phyloP scores from a whole-genome alignment of 1,140 invertebrate species.

The Neotoxoptera formosana region DNA sequence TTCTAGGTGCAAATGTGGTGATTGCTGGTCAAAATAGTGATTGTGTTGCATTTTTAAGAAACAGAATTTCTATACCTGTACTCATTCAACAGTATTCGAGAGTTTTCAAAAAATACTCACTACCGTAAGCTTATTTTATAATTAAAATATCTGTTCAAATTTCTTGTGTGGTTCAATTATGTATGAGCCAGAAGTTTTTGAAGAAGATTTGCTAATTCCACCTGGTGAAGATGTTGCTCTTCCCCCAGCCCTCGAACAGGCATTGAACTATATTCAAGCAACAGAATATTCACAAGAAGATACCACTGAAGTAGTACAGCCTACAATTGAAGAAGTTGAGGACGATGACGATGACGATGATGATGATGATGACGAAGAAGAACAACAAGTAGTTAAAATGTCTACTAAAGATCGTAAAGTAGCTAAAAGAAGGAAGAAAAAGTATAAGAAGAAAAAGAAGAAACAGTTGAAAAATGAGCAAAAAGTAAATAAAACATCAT shows the following conservation, averaged over 20 bases:
- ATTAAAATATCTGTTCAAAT: slow-evolving; percentile 40
- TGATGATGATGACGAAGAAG: slow-evolving; percentile 16
- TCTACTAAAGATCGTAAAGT: slow-evolving; percentile 49
- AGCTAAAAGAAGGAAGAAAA: slow-evolving; percentile 55
- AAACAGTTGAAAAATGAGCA: slow-evolving; percentile 61
- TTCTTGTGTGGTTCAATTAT: slow-evolving; percentile 38
- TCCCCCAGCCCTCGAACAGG: slow-evolving; percentile 86
- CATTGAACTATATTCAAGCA: slow-evolving; percentile 85
- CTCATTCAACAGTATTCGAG: background rate
- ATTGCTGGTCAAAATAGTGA: background rate
- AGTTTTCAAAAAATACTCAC: slow-evolving; percentile 37
- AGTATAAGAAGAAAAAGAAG: slow-evolving; percentile 60
- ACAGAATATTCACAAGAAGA: slow-evolving; percentile 62
- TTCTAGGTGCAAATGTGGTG: background rate
- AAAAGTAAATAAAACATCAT: slow-evolving; percentile 59
- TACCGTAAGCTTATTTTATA: slow-evolving; percentile 46
- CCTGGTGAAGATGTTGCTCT: slow-evolving; percentile 63
- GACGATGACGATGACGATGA: slow-evolving; percentile 26
- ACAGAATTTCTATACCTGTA: background rate
- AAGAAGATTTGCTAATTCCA: slow-evolving; percentile 1
- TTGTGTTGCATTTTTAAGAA: background rate
- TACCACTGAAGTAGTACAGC: slow-evolving; percentile 63
- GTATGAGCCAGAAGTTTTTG: slow-evolving; percentile 37
- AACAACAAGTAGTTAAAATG: slow-evolving; percentile 44
- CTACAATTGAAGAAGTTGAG: background rate